phyloP scores from a whole-genome alignment of 2,888 invertebrate genomes.

The Noctua pronuba region DNA sequence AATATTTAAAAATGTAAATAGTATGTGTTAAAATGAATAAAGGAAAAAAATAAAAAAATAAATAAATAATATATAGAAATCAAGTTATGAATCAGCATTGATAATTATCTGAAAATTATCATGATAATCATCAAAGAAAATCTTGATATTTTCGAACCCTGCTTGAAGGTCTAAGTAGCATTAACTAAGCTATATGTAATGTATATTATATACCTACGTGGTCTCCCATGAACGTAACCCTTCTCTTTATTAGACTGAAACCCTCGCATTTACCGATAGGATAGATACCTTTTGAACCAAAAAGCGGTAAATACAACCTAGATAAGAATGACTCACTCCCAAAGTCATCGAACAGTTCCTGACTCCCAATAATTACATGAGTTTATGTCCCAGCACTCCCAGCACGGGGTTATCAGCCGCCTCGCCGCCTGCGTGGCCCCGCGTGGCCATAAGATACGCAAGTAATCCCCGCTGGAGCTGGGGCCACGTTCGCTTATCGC shows the following conservation, averaged over 20 bases:
- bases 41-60: too few relatives aligned
- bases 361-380: conserved; percentile 61
- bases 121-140: too few relatives aligned
- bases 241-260: not conserved
- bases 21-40: too few relatives aligned
- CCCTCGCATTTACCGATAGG: not conserved
- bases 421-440: conserved; percentile 50
- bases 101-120: too few relatives aligned
- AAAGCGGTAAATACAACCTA: conserved; percentile 29
- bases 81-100: too few relatives aligned
- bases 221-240: not conserved
- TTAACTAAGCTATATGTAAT: not conserved
- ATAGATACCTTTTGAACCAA: conserved; percentile 6
- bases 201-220: not conserved
- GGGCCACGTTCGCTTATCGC: conserved; percentile 56
- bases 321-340: conserved; percentile 39
- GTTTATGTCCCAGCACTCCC: conserved; percentile 44
- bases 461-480: conserved; percentile 52
- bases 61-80: too few relatives aligned
- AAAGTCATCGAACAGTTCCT: conserved; percentile 43
- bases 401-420: conserved; percentile 48
- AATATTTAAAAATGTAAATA: too few relatives aligned
- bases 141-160: not conserved
- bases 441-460: conserved; percentile 54
- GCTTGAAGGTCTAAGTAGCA: not conserved